Conservation (phyloP, 2,888 invertebrate species). For the Drosophila pegasa region DNA sequence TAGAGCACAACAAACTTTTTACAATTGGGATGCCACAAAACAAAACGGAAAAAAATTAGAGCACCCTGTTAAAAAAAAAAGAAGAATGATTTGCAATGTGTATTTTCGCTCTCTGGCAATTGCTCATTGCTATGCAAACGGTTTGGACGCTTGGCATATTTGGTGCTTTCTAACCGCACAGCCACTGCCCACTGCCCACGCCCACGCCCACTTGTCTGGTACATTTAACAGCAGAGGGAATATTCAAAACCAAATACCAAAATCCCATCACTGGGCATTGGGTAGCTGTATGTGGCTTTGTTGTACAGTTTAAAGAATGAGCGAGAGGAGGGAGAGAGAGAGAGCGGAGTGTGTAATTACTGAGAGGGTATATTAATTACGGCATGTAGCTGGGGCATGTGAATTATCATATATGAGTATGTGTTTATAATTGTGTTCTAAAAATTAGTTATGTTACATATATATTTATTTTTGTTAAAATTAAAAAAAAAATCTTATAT, state of each 20-base stretch:
- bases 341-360: not conserved
- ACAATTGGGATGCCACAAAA: conserved; percentile 32
- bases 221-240: conserved; percentile 60
- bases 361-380: not conserved
- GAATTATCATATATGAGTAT: not conserved
- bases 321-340: not conserved
- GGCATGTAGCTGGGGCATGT: not conserved
- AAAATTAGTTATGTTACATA: too few relatives aligned
- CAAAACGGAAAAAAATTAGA: conserved; percentile 10
- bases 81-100: conserved; percentile 29
- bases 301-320: conserved; percentile 6
- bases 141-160: conserved; percentile 69
- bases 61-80: conserved; percentile 16
- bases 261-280: conserved; percentile 45
- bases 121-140: conserved; percentile 77
- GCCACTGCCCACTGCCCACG: conserved; percentile 37
- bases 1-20: conserved; percentile 40
- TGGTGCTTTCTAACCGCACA: conserved; percentile 69
- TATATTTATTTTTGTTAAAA: too few relatives aligned
- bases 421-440: too few relatives aligned
- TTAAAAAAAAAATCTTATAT: not conserved
- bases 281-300: conserved; percentile 19
- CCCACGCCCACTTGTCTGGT: conserved; percentile 53
- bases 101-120: conserved; percentile 49
- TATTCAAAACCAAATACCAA: conserved; percentile 26